phyloP scores from a whole-genome alignment of 2,113 vertebrate genomes.

The Podarcis muralis region DNA sequence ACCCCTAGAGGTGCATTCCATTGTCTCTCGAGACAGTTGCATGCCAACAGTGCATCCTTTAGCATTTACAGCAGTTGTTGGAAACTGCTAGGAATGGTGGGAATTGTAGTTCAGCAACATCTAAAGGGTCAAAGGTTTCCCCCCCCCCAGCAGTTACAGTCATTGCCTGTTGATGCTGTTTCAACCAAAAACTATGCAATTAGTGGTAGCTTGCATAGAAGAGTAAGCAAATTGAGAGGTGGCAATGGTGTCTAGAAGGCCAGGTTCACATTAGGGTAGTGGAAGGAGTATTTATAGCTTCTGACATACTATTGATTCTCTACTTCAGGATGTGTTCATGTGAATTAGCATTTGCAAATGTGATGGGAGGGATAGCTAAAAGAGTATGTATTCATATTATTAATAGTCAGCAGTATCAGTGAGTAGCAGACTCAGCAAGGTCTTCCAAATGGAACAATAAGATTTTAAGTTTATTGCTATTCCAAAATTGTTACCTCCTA shows the following conservation, averaged over 20 bases:
- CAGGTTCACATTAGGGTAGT: slow-evolving; percentile 34
- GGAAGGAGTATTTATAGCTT: slow-evolving; percentile 23
- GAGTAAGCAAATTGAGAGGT: slow-evolving; percentile 4
- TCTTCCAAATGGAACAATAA: not conserved
- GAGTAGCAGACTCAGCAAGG: too few relatives aligned
- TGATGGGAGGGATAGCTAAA: not conserved
- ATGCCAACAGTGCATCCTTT: too few relatives aligned
- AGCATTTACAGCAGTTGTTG: too few relatives aligned
- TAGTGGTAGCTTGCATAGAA: not conserved
- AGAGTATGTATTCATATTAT: not conserved
- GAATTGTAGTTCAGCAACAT: too few relatives aligned
- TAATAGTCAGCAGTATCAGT: not conserved
- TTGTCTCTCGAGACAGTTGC: too few relatives aligned
- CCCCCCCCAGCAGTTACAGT: too few relatives aligned
- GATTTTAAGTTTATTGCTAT: not conserved
- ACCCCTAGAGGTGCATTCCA: too few relatives aligned
- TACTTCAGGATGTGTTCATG: slow-evolving; percentile 11
- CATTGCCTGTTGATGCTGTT: too few relatives aligned
- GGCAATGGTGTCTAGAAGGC: slow-evolving; percentile 14
- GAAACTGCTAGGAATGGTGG: too few relatives aligned
- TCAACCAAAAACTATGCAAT: too few relatives aligned
- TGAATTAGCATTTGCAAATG: slow-evolving; percentile 17
- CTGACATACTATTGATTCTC: slow-evolving; percentile 14
- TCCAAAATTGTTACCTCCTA: not conserved
- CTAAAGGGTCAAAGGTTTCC: too few relatives aligned